phyloP scores from a whole-genome alignment of 2,797 vertebrate genomes.

The Acanthornis magna region DNA sequence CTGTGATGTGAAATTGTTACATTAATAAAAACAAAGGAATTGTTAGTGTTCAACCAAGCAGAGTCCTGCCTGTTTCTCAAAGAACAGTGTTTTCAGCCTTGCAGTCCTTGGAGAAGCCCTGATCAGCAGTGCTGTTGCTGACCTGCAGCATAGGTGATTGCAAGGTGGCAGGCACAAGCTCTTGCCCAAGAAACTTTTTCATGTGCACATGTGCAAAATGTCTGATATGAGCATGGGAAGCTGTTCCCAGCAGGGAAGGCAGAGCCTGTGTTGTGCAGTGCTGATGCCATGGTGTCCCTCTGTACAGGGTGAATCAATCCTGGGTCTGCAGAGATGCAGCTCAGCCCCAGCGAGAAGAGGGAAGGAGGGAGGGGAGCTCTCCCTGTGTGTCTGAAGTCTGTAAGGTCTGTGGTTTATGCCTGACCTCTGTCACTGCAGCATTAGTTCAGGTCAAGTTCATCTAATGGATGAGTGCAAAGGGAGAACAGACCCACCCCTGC shows the following conservation, averaged over 20 bases:
- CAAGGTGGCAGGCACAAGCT: background rate
- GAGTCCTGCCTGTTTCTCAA: background rate
- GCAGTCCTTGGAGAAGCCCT: background rate
- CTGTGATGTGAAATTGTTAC: background rate
- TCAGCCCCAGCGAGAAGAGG: background rate
- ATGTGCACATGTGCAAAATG: background rate
- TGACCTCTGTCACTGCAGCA: background rate
- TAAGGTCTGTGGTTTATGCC: background rate
- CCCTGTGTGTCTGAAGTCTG: background rate
- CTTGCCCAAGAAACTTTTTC: background rate
- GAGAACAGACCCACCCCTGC: background rate
- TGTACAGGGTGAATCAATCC: fast-evolving
- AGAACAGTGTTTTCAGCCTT: background rate
- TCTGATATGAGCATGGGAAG: background rate
- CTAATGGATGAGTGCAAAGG: background rate
- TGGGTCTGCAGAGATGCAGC: background rate
- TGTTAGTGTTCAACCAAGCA: slow-evolving; percentile 9
- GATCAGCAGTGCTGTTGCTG: background rate
- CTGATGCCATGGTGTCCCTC: background rate
- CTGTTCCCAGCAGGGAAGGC: fast-evolving
- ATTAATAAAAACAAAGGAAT: background rate
- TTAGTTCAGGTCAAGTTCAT: background rate
- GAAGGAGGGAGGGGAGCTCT: background rate
- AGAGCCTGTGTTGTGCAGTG: background rate
- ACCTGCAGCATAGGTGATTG: background rate